Percentiles rank a stretch among this genome's conserved stretches.
Conservation (phyloP, 1,140 invertebrate species). For the Anastrepha obliqua region DNA sequence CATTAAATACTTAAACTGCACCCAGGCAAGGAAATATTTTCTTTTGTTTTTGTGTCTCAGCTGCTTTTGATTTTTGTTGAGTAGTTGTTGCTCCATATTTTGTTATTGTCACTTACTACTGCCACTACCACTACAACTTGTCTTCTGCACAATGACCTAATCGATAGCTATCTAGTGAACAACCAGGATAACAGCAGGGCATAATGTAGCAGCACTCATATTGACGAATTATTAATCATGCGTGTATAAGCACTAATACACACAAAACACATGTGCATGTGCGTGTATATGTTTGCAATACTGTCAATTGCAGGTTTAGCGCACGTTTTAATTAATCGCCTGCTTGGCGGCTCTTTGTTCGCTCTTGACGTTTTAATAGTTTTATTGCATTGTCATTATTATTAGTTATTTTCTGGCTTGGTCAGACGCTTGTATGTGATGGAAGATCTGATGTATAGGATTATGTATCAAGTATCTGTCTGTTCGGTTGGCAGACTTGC, state of each 20-base stretch:
- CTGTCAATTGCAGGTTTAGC: slow-evolving; percentile 5
- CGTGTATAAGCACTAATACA: background rate
- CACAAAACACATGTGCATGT: background rate
- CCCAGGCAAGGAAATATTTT: background rate
- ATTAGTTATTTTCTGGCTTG: slow-evolving; percentile 14
- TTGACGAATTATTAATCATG: slow-evolving; percentile 40
- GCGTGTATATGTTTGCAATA: background rate
- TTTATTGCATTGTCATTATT: slow-evolving; percentile 32
- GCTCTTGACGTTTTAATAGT: slow-evolving; percentile 44
- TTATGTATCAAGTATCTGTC: background rate
- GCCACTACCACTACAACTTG: background rate
- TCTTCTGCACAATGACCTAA: background rate
- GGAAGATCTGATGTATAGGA: background rate
- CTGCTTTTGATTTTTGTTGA: background rate
- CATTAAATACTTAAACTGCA: slow-evolving; percentile 33
- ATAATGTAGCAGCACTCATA: slow-evolving; percentile 21
- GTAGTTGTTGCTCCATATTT: background rate
- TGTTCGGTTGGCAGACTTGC: background rate
- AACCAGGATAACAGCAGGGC: slow-evolving; percentile 33
- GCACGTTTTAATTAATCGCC: slow-evolving; percentile 42
- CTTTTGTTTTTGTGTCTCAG: background rate
- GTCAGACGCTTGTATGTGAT: background rate
- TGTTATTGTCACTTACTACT: background rate
- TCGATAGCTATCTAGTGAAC: slow-evolving; percentile 12
- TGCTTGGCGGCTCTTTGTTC: background rate